A percentile compares a stretch with the other conserved stretches of the same genome.
These are phyloP conservation scores for Hirudinaria manillensis DNA, from an alignment of 2,888 invertebrate genomes.

Conservation along the genomic window DNA sequence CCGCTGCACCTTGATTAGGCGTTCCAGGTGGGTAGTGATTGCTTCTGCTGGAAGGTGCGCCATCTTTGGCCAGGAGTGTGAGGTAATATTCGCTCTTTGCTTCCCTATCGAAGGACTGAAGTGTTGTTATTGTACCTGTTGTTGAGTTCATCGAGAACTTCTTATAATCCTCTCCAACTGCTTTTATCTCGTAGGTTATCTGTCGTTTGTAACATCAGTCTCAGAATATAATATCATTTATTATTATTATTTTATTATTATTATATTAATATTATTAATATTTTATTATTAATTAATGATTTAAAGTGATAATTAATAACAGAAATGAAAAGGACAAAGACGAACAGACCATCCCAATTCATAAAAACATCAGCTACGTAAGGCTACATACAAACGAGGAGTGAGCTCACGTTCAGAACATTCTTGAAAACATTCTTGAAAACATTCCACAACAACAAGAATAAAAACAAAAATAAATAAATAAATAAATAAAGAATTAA, in stretches of 20 bases:
- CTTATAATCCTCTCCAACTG: constrained; percentile 34
- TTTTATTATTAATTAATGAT: background rate
- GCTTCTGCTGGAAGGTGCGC: constrained; percentile 82
- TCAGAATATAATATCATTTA: background rate
- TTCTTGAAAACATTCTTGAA: too few relatives aligned
- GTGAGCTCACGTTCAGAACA: too few relatives aligned
- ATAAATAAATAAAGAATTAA: too few relatives aligned
- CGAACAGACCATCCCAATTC: too few relatives aligned
- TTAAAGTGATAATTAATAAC: too few relatives aligned
- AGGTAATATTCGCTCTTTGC: constrained; percentile 90
- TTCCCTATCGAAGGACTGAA: constrained; percentile 91
- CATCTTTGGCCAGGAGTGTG: constrained; percentile 92
- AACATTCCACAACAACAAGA: too few relatives aligned
- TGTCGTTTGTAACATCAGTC: constrained; percentile 11
- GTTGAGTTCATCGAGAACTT: constrained; percentile 86
- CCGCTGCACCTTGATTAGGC: constrained; percentile 75
- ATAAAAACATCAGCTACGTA: too few relatives aligned
- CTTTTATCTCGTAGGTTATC: constrained; percentile 40
- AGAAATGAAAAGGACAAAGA: too few relatives aligned
- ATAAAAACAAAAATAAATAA: too few relatives aligned
- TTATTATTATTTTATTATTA: background rate
- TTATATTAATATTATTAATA: background rate
- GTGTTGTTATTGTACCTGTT: constrained; percentile 90
- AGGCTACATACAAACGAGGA: too few relatives aligned
- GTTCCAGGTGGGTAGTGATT: constrained; percentile 74